Evolutionary conservation across 2,113 vertebrate species (phyloP).

Genomic region (Rhabdornis inornatus): DNA sequence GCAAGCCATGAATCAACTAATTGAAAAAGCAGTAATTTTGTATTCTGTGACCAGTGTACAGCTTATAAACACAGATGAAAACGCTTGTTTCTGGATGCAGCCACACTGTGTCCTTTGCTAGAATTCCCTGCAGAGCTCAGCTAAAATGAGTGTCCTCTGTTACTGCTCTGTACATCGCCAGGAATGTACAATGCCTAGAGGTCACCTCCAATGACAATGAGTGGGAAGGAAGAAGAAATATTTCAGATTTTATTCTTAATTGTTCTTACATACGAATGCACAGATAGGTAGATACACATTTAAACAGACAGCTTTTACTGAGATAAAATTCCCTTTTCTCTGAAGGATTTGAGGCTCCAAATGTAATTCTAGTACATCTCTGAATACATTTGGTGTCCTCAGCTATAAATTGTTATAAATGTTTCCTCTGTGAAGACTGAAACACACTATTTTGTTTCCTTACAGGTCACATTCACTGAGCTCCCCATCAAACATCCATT

Average conservation of each 20-base stretch:
- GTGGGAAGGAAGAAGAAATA: neutral
- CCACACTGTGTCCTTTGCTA: neutral
- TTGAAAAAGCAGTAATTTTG: neutral
- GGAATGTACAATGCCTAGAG: neutral
- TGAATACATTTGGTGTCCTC: rapidly evolving
- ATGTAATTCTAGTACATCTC: conserved; percentile 17
- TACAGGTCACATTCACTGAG: neutral
- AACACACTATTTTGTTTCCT: neutral
- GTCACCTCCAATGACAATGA: neutral
- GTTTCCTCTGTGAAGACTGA: conserved; percentile 17
- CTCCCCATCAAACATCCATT: neutral
- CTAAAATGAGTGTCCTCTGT: neutral
- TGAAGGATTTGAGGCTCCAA: neutral
- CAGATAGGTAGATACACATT: neutral
- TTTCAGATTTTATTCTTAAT: neutral
- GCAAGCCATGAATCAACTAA: neutral
- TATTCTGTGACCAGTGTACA: neutral
- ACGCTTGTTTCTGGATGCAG: neutral
- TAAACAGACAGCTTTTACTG: neutral
- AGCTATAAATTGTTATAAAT: conserved; percentile 11
- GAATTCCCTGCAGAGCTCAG: neutral
- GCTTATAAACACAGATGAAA: neutral
- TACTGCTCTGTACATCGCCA: neutral
- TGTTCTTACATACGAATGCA: neutral
- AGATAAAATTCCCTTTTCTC: neutral